Evolutionary conservation across 2,797 vertebrate species (phyloP), one percentile per base, ranked within the genome.

Genomic region (Austrolebias charrua): DNA sequence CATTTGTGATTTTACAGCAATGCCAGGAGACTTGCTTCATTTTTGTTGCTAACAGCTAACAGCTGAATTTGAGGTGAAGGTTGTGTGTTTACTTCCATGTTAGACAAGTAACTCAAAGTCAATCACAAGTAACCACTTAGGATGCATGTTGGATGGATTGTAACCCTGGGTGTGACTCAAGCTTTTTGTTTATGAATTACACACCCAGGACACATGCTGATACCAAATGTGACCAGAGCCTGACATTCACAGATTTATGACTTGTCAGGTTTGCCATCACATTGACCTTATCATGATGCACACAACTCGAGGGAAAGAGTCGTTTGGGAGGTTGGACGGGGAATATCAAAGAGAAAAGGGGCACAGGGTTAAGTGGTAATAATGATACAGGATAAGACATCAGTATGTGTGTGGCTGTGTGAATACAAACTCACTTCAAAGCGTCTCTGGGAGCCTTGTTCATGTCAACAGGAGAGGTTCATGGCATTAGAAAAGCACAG

Each of bases 361-460:
- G 71, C 75, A 75, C 6, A n/a, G 78, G 89, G 89, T 90, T 90
- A 91, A 91, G 89, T 89, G 87, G 85, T 83, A 89, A 90, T 91
- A 90, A 91, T 86, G 86, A 89, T 83, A 78, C 68, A 69, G 84
- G 83, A 86, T 84, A 86, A 86, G 81, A 83, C 75, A 76, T 68
- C 40, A 45, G 60, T 63, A 60, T 71, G 69, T 61, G 72, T 72
- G 67, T 69, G 72, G 58, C 74, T 60, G 70, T 63, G 56, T 66
- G 75, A 71, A 73, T 73, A 84, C 62, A 79, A 69, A 75, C 73
- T 70, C 59, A 84, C 81, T 82, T 89, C 87, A 90, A 86, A 90
- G 84, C 63, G 66, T 83, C 76, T 84, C 57, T 78, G 73, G 61
- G 66, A 76, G 82, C 55, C 80, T 84, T 83, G 84, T 78, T 79